Conservation (phyloP, 92 coral and sea anemone species). For the Porites lobata region DNA sequence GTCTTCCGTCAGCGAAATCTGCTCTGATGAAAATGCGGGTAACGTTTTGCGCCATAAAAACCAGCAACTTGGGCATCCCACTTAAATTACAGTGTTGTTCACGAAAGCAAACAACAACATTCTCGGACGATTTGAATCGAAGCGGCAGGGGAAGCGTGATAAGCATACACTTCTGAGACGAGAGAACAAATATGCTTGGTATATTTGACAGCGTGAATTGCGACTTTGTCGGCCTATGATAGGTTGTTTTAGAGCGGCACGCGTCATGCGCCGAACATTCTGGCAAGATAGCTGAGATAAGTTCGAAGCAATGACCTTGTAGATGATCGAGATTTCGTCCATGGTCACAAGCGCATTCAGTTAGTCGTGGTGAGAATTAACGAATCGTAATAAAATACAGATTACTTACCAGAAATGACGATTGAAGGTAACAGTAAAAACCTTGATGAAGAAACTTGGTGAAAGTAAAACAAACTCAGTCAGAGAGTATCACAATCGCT, state of each 20-base stretch:
- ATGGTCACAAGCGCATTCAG: not conserved
- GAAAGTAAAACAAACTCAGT: not conserved
- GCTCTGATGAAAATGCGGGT: constrained; percentile 21
- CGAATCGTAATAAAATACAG: not conserved
- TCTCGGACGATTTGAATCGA: not conserved
- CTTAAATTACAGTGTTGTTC: not conserved
- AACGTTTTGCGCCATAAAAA: constrained; percentile 5
- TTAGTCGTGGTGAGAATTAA: constrained; percentile 1
- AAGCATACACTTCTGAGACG: constrained; percentile 3
- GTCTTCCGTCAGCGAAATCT: constrained; percentile 47
- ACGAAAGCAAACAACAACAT: constrained; percentile 3
- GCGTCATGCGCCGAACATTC: constrained; percentile 36
- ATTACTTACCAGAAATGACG: constrained; percentile 35
- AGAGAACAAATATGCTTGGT: constrained; percentile 6
- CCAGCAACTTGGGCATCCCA: not conserved
- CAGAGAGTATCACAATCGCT: not conserved
- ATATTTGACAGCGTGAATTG: constrained; percentile 16
- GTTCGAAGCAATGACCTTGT: not conserved
- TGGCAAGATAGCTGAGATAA: constrained; percentile 19
- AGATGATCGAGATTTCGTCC: not conserved
- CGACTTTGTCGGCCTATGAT: constrained; percentile 24
- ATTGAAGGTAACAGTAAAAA: not conserved
- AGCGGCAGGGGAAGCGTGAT: not conserved
- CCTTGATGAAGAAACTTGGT: not conserved
- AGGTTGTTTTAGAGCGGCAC: constrained; percentile 28